A percentile compares a stretch with the other conserved stretches of the same genome.
These are phyloP conservation scores for Cichladusa arquata DNA, from an alignment of 2,113 vertebrate species.

Conservation along the genomic window DNA sequence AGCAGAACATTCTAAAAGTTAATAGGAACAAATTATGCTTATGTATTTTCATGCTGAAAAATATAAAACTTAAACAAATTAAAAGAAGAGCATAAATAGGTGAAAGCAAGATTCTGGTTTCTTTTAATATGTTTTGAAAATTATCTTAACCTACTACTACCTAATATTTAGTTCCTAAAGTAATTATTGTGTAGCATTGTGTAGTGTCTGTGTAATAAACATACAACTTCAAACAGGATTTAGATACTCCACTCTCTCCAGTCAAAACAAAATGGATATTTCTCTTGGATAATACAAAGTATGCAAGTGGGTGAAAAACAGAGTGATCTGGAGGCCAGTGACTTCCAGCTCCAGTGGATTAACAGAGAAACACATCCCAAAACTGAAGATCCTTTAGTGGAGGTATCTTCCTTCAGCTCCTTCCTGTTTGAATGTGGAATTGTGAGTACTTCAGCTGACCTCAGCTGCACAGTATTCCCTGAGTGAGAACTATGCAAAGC, in stretches of 20 bases:
- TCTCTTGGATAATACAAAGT: neutral
- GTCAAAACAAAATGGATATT: neutral
- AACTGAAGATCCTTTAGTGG: neutral
- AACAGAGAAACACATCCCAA: neutral
- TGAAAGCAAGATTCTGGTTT: neutral
- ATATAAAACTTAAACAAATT: neutral
- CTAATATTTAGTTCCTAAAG: neutral
- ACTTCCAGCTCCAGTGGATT: neutral
- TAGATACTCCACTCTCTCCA: neutral
- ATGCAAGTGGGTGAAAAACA: neutral
- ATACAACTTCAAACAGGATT: neutral
- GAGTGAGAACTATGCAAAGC: neutral
- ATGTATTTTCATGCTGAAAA: neutral
- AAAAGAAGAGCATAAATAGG: neutral
- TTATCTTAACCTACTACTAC: accelerated
- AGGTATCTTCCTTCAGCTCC: neutral
- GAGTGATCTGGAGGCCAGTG: neutral
- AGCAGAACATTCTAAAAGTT: neutral
- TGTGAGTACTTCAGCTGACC: neutral
- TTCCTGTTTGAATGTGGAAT: neutral
- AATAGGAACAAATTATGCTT: neutral
- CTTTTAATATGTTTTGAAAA: neutral
- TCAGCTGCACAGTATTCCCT: neutral
- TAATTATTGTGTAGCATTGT: neutral
- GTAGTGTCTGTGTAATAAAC: neutral